These are phyloP conservation scores for Mylabris sibirica DNA, from an alignment of 2,888 invertebrate genomes.

Conservation along the genomic window DNA sequence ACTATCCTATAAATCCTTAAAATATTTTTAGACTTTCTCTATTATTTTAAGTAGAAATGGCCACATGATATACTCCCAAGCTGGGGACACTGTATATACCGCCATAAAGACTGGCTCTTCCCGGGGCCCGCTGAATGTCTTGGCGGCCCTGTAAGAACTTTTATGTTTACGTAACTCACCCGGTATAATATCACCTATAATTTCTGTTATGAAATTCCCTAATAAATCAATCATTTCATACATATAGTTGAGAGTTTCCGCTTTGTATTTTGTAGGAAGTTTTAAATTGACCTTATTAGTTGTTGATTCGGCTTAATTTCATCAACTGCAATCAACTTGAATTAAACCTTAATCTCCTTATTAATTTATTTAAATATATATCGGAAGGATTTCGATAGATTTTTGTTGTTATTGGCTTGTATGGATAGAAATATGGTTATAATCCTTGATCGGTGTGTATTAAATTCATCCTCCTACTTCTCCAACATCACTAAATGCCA, in stretches of 20 bases:
- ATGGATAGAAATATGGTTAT: not conserved
- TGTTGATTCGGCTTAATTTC: not conserved
- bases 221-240: no score
- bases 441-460: not conserved
- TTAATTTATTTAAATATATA: not conserved
- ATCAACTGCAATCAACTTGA: not conserved
- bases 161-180: no score
- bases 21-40: no score
- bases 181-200: no score
- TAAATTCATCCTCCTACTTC: not conserved
- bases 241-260: not conserved
- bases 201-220: no score
- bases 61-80: no score
- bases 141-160: no score
- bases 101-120: no score
- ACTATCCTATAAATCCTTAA: no score
- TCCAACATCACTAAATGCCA: not conserved
- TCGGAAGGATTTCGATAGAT: not conserved
- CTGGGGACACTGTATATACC: no score
- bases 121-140: no score
- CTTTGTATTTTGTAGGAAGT: not conserved
- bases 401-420: not conserved
- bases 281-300: not conserved
- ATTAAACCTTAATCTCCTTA: not conserved
- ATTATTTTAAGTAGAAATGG: no score